Evolutionary conservation across 1,140 invertebrate genomes (phyloP).

Genomic region (Drosophila kepulauana): DNA sequence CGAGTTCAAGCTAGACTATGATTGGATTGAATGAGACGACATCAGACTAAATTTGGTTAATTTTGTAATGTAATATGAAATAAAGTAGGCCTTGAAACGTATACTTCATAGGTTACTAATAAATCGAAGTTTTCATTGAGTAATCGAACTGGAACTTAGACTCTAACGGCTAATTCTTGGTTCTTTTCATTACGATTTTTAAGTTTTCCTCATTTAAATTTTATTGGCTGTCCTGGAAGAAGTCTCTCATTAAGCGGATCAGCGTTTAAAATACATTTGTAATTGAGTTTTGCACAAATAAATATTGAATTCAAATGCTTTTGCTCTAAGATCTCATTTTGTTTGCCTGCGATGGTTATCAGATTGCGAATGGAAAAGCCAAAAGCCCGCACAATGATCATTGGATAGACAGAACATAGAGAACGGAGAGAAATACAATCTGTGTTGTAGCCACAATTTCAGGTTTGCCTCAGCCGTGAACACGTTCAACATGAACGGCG

Average conservation of each 20-base stretch:
- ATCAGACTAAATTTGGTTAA: background rate
- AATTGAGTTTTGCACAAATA: too few relatives aligned
- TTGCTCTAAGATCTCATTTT: too few relatives aligned
- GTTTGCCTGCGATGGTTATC: conserved; percentile 13
- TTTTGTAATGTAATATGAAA: background rate
- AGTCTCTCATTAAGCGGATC: too few relatives aligned
- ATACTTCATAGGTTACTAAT: background rate
- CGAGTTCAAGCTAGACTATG: background rate
- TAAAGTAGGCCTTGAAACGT: background rate
- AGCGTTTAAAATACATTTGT: too few relatives aligned
- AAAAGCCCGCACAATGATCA: conserved; percentile 58
- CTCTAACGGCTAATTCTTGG: background rate
- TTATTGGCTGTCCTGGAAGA: too few relatives aligned
- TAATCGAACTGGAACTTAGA: background rate
- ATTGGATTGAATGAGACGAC: background rate
- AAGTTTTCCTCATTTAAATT: too few relatives aligned
- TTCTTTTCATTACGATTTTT: background rate
- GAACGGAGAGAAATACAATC: background rate
- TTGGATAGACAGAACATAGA: conserved; percentile 20
- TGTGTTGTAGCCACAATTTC: conserved; percentile 71
- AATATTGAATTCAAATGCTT: too few relatives aligned
- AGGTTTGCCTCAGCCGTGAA: conserved; percentile 74
- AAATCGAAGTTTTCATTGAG: background rate
- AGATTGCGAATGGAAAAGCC: conserved; percentile 24
- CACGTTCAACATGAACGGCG: conserved; percentile 81